Conservation (phyloP, 1,140 invertebrate species). For the Lepidurus couesii region DNA sequence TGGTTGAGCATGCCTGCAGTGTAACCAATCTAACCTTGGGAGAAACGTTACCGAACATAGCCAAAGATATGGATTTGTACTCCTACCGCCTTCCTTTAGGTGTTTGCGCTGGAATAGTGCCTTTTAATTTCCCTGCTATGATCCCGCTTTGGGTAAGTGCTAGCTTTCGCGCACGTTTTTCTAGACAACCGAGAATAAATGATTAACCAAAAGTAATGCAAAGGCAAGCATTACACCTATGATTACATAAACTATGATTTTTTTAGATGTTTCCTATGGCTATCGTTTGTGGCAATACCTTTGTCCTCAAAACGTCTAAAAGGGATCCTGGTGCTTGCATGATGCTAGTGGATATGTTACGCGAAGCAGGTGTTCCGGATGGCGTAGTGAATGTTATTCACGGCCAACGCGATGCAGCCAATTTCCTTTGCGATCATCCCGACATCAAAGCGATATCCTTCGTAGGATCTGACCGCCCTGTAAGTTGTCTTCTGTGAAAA, state of each 20-base stretch:
- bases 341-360: conserved; percentile 82
- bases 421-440: conserved; percentile 94
- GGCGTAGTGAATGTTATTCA: conserved; percentile 95
- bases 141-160: conserved; percentile 84
- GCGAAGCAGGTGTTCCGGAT: conserved; percentile 85
- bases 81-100: conserved; percentile 86
- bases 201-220: no score
- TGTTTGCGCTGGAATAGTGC: conserved; percentile 81
- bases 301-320: conserved; percentile 82
- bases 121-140: conserved; percentile 98
- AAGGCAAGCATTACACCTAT: no score
- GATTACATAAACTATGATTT: background rate
- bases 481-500: conserved; percentile 46
- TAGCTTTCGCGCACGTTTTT: background rate
- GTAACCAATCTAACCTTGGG: conserved; percentile 87
- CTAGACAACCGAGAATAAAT: conserved; percentile 26
- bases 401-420: conserved; percentile 86
- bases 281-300: conserved; percentile 78
- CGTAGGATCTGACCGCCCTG: conserved; percentile 91
- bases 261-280: conserved; percentile 84
- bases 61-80: conserved; percentile 87
- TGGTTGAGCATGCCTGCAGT: conserved; percentile 92
- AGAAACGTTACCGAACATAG: conserved; percentile 83
- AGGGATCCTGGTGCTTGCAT: conserved; percentile 94
- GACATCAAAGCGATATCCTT: conserved; percentile 97